phyloP scores from a whole-genome alignment of 2,113 vertebrate species.

The Lampris incognitus region DNA sequence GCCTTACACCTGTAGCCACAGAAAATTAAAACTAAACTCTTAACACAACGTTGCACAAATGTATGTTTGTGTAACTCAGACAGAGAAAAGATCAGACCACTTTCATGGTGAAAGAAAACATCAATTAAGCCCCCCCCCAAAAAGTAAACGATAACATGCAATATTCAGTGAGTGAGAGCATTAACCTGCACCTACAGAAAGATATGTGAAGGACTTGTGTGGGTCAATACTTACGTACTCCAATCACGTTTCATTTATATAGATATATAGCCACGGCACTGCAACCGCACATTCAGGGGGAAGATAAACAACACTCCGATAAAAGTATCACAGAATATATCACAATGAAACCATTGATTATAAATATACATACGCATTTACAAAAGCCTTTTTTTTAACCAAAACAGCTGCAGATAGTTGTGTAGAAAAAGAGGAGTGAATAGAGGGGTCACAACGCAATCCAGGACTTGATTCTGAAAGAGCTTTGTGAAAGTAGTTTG shows the following conservation, averaged over 20 bases:
- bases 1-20: slow-evolving; percentile 58
- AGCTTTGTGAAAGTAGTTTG: slow-evolving; percentile 88
- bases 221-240: slow-evolving; percentile 39
- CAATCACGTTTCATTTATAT: slow-evolving; percentile 54
- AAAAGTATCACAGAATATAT: slow-evolving; percentile 66
- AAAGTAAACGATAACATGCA: slow-evolving; percentile 46
- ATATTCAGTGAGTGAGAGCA: slow-evolving; percentile 46
- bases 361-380: slow-evolving; percentile 81
- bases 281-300: slow-evolving; percentile 66
- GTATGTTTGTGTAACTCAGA: slow-evolving; percentile 74
- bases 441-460: slow-evolving; percentile 72
- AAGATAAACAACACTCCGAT: slow-evolving; percentile 52
- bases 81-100: slow-evolving; percentile 44
- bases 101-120: slow-evolving; percentile 33
- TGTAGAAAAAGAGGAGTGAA: slow-evolving; percentile 80
- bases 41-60: slow-evolving; percentile 62
- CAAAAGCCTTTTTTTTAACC: slow-evolving; percentile 75
- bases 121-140: slow-evolving; percentile 36
- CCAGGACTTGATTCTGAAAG: slow-evolving; percentile 74
- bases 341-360: slow-evolving; percentile 73
- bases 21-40: slow-evolving; percentile 50
- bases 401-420: slow-evolving; percentile 81
- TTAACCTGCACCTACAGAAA: slow-evolving; percentile 45
- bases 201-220: slow-evolving; percentile 52
- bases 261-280: slow-evolving; percentile 65